Evolutionary conservation across 2,888 invertebrate genomes (phyloP).

Genomic region (Pegoplata infirma): DNA sequence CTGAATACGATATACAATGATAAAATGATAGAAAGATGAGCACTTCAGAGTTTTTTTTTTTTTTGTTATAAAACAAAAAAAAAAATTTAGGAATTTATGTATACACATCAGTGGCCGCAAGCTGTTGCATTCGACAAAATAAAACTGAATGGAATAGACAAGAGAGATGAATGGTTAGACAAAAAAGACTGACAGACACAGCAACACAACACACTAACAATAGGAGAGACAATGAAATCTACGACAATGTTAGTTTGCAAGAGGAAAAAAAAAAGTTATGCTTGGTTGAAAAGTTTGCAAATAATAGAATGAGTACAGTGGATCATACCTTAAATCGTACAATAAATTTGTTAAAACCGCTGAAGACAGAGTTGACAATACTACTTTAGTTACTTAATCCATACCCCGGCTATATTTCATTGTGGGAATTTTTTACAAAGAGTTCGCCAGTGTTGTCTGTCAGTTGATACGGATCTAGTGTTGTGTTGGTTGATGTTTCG

Average conservation of each 20-base stretch:
- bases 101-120: slow-evolving; percentile 46
- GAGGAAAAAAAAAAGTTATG: slow-evolving; percentile 17
- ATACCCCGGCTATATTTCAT: no score
- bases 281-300: background rate
- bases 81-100: slow-evolving; percentile 26
- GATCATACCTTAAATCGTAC: no score
- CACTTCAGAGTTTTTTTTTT: background rate
- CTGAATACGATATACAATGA: background rate
- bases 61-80: no score
- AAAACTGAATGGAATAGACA: slow-evolving; percentile 8
- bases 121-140: slow-evolving; percentile 58
- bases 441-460: no score
- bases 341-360: no score
- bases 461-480: no score
- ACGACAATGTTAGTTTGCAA: slow-evolving; percentile 20
- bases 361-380: no score
- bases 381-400: no score
- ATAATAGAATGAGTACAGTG: background rate
- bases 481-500: no score
- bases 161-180: background rate
- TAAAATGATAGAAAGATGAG: slow-evolving; percentile 29
- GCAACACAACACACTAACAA: background rate
- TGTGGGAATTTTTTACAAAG: no score
- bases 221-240: background rate
- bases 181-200: background rate